phyloP scores from a whole-genome alignment of 2,113 vertebrate species.

The Oreochromis spilurus region DNA sequence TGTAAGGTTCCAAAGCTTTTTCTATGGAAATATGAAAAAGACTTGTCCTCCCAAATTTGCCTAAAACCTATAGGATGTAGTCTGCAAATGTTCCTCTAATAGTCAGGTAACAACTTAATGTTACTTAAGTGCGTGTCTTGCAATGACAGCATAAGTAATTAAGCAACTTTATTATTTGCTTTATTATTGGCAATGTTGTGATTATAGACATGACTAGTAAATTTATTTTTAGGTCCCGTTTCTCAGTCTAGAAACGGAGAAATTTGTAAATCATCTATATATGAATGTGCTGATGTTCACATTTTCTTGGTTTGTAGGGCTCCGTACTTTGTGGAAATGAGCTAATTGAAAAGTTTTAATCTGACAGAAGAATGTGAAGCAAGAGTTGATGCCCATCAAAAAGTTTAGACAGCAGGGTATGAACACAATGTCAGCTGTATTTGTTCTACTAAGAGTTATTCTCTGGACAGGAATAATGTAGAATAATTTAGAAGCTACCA shows the following conservation, averaged over 20 bases:
- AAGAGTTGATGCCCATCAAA: not conserved
- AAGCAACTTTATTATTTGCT: not conserved
- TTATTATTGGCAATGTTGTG: not conserved
- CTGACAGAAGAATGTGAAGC: not conserved
- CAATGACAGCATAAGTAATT: not conserved
- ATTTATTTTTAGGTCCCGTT: not conserved
- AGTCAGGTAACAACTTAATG: not conserved
- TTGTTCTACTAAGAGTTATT: slow-evolving; percentile 1
- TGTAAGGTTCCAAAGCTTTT: not conserved
- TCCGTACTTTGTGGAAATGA: not conserved
- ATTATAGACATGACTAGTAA: not conserved
- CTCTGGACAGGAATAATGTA: slow-evolving; percentile 38
- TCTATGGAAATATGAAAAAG: not conserved
- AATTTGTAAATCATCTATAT: not conserved
- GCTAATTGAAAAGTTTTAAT: not conserved
- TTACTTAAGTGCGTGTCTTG: not conserved
- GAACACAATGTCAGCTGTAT: slow-evolving; percentile 23
- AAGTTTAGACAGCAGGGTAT: slow-evolving; percentile 20
- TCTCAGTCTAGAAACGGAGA: not conserved
- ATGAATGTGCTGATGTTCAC: not conserved
- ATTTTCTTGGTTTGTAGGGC: not conserved
- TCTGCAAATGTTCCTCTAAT: not conserved
- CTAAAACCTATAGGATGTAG: not conserved
- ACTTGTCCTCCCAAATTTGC: not conserved
- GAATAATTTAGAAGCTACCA: slow-evolving; percentile 54